Evolutionary conservation across 2,888 invertebrate genomes (phyloP).

Genomic region (Julus scandinavius): DNA sequence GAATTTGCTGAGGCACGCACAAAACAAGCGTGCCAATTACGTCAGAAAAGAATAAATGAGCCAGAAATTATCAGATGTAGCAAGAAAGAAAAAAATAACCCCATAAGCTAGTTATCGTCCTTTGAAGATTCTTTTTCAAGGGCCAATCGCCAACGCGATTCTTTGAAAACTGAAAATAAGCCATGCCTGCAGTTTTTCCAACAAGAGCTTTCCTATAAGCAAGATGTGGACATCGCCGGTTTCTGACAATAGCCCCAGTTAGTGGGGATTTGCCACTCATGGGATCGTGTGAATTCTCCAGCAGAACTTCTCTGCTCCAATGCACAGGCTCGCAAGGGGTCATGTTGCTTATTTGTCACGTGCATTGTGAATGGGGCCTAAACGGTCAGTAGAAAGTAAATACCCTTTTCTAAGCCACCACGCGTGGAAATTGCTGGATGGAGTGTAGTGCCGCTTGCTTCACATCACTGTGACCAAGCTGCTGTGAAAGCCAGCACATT

Average conservation of each 20-base stretch:
- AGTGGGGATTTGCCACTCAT: background rate
- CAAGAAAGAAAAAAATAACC: background rate
- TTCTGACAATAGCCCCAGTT: slow-evolving; percentile 30
- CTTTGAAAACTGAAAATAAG: slow-evolving; percentile 42
- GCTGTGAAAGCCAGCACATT: background rate
- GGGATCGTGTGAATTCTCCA: background rate
- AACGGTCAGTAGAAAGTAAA: background rate
- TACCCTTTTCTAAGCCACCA: slow-evolving; percentile 23
- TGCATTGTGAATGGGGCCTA: background rate
- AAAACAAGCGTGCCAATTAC: background rate
- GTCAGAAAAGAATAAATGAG: slow-evolving; percentile 11
- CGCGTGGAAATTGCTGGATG: background rate
- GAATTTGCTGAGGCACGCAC: background rate
- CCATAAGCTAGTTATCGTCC: slow-evolving; percentile 5
- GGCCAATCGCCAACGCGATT: background rate
- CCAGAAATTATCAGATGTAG: background rate
- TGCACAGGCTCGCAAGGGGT: background rate
- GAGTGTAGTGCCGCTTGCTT: background rate
- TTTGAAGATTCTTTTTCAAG: background rate
- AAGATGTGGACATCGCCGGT: background rate
- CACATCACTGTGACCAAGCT: background rate
- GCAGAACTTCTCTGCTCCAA: background rate
- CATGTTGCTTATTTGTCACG: slow-evolving; percentile 22
- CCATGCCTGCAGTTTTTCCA: background rate
- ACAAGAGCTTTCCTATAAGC: background rate